A percentile compares a stretch with the other conserved stretches of the same genome.
Conservation (phyloP, 2,797 vertebrate species). For the Hoplostethus atlanticus region DNA sequence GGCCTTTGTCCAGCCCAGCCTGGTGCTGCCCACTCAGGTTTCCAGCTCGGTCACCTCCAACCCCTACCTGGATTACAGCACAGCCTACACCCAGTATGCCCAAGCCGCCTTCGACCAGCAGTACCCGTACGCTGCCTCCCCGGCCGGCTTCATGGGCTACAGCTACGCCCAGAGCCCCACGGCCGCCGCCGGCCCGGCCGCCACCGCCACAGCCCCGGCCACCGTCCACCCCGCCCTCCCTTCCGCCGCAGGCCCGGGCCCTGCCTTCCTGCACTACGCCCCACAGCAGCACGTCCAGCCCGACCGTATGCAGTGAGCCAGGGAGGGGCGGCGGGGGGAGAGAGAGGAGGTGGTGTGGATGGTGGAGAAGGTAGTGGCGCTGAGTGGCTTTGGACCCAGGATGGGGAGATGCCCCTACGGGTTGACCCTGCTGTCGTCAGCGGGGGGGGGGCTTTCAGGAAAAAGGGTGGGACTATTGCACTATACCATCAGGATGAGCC, state of each 20-base stretch:
- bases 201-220: constrained; percentile 78
- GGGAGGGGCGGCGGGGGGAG: neutral
- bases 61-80: constrained; percentile 91
- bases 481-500: constrained; percentile 75
- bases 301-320: constrained; percentile 92
- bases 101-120: constrained; percentile 92
- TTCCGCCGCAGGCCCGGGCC: constrained; percentile 71
- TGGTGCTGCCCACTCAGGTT: constrained; percentile 91
- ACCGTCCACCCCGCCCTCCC: constrained; percentile 83
- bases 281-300: constrained; percentile 91
- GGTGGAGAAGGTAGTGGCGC: constrained; percentile 1
- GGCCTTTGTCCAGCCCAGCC: constrained; percentile 91
- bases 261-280: constrained; percentile 92
- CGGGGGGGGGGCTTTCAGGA: constrained; percentile 68
- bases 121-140: constrained; percentile 93
- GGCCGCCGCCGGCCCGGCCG: constrained; percentile 54
- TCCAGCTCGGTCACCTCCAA: constrained; percentile 88
- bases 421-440: constrained; percentile 42
- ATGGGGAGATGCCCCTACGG: constrained; percentile 45
- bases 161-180: constrained; percentile 86
- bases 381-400: constrained; percentile 27
- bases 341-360: neutral
- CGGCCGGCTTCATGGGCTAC: constrained; percentile 88
- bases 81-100: constrained; percentile 91
- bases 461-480: constrained; percentile 78